These are phyloP conservation scores for Platorchestia sp. DNA, from an alignment of 1,140 invertebrate genomes.

Conservation along the genomic window DNA sequence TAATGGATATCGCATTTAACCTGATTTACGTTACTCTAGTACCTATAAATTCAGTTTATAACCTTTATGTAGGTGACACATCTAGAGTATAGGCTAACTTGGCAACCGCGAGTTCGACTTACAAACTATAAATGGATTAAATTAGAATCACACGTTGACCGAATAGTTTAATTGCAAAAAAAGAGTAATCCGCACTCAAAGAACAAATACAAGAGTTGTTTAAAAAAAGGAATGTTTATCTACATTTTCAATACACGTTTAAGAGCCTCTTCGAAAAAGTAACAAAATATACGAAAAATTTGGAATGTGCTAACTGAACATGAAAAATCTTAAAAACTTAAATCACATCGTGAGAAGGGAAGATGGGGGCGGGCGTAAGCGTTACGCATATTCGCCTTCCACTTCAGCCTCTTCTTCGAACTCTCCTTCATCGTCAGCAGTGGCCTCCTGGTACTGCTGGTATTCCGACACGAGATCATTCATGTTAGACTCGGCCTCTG, in stretches of 20 bases:
- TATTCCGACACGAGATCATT: slow-evolving; percentile 92
- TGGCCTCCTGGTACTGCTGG: slow-evolving; percentile 92
- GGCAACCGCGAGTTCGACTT: too few species aligned
- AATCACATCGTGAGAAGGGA: neutral
- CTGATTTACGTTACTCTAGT: too few species aligned
- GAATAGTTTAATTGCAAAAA: slow-evolving; percentile 41
- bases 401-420: slow-evolving; percentile 80
- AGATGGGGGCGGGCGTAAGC: neutral
- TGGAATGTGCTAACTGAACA: slow-evolving; percentile 36
- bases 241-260: neutral
- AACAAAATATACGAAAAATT: slow-evolving; percentile 31
- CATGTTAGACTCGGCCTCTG: slow-evolving; percentile 79
- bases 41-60: too few species aligned
- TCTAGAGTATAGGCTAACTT: too few species aligned
- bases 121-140: neutral
- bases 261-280: neutral
- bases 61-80: too few species aligned
- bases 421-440: slow-evolving; percentile 84
- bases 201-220: neutral
- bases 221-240: slow-evolving; percentile 32
- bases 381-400: slow-evolving; percentile 68
- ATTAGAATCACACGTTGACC: neutral
- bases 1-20: too few species aligned
- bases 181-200: neutral
- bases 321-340: neutral